Evolutionary conservation across 2,797 vertebrate genomes (phyloP).

Genomic region (Danio kyathit): DNA sequence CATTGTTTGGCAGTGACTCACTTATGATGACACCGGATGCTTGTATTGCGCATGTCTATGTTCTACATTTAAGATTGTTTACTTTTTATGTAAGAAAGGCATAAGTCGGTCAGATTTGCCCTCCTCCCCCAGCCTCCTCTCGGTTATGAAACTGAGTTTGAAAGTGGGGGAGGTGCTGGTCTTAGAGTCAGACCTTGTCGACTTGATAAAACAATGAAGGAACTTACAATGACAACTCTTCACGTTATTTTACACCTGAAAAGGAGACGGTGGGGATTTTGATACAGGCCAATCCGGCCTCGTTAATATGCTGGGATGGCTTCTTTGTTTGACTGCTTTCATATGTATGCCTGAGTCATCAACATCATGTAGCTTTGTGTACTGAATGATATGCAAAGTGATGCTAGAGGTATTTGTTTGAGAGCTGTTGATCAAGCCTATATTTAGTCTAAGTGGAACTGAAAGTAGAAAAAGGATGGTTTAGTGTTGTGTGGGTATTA

Average conservation of each 20-base stretch:
- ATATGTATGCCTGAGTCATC: neutral
- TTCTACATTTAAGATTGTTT: conserved; percentile 28
- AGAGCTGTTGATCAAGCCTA: neutral
- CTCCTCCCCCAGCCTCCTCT: conserved; percentile 19
- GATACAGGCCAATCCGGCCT: neutral
- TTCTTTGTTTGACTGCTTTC: neutral
- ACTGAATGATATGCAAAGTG: neutral
- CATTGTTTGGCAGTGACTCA: conserved; percentile 8
- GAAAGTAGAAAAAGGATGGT: neutral
- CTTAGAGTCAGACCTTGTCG: conserved; percentile 2
- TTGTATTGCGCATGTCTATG: conserved; percentile 19
- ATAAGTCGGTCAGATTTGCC: conserved; percentile 10
- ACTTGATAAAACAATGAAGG: neutral
- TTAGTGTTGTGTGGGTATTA: neutral
- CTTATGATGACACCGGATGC: neutral
- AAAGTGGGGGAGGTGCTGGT: conserved; percentile 28
- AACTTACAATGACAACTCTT: neutral
- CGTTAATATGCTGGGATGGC: neutral
- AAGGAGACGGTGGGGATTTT: neutral
- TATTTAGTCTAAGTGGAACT: neutral
- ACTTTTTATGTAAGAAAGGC: conserved; percentile 22
- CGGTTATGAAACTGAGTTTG: conserved; percentile 50
- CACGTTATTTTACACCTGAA: neutral
- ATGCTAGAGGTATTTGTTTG: neutral
- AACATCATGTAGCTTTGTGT: neutral